Evolutionary conservation across 2,888 invertebrate genomes (phyloP).

Genomic region (Aleiodes testaceus): DNA sequence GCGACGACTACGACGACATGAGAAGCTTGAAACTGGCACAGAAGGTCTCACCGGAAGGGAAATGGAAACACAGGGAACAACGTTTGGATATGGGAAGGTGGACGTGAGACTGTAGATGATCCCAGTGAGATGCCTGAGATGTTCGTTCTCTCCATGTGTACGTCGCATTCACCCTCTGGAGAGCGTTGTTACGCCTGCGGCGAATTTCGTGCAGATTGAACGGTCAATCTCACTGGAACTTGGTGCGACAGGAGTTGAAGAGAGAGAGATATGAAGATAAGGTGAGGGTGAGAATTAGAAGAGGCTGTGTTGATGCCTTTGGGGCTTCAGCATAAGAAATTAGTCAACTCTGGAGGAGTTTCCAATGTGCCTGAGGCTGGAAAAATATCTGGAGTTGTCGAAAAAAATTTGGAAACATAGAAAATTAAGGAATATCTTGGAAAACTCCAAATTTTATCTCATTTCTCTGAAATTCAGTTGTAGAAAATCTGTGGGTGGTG

Average conservation of each 20-base stretch:
- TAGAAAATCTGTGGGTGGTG: constrained; percentile 7
- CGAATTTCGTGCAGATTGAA: constrained; percentile 30
- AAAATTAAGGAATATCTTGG: too few species aligned
- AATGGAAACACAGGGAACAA: not conserved
- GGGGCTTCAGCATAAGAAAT: too few species aligned
- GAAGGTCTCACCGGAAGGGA: not conserved
- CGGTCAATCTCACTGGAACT: constrained; percentile 26
- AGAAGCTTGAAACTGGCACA: constrained; percentile 2
- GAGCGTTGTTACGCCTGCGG: constrained; percentile 12
- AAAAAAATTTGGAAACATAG: too few species aligned
- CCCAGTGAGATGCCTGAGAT: not conserved
- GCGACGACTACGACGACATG: constrained; percentile 10
- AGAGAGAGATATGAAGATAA: not conserved
- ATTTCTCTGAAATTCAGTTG: constrained; percentile 7
- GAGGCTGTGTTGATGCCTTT: too few species aligned
- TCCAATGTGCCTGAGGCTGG: too few species aligned
- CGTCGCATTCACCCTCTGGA: not conserved
- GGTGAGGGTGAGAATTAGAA: constrained; percentile 5
- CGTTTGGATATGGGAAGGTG: not conserved
- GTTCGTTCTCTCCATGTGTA: not conserved
- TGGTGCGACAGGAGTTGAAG: not conserved
- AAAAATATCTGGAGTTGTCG: too few species aligned
- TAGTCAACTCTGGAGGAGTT: too few species aligned
- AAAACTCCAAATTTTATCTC: too few species aligned
- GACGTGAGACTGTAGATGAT: constrained; percentile 21